A percentile compares a stretch with the other conserved stretches of the same genome.
Evolutionary conservation across 23 tunicate genomes (phyloP).

Genomic region (Pegea sp.): DNA sequence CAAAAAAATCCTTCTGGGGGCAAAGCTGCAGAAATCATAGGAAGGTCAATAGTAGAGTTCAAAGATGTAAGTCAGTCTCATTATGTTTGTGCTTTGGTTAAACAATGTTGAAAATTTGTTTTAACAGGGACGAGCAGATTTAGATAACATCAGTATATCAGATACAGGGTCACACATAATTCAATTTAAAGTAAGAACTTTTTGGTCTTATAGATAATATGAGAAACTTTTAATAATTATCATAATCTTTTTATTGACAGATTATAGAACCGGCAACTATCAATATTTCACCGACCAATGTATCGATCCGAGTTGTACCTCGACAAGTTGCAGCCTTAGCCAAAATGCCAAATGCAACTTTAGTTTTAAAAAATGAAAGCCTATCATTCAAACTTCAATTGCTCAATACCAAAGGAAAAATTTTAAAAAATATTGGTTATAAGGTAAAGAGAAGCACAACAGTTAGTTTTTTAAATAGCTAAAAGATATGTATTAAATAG

Average conservation of each 20-base stretch:
- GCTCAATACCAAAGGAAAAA: neutral
- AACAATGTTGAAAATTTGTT: too few relatives aligned
- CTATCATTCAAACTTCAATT: neutral
- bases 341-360: neutral
- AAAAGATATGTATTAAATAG: conserved; percentile 6
- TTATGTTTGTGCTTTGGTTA: neutral
- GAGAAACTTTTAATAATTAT: too few relatives aligned
- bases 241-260: conserved; percentile 1
- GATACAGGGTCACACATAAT: too few relatives aligned
- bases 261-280: conserved; percentile 1
- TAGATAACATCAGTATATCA: too few relatives aligned
- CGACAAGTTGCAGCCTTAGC: neutral
- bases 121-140: too few relatives aligned
- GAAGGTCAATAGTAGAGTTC: neutral
- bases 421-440: neutral
- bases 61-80: neutral
- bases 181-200: too few relatives aligned
- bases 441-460: neutral
- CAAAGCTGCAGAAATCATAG: neutral
- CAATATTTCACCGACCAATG: neutral
- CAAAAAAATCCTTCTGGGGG: neutral
- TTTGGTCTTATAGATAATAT: too few relatives aligned
- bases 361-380: neutral
- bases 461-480: neutral
- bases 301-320: neutral